phyloP scores from a whole-genome alignment of 2,113 vertebrate genomes.

The Lampris megalopsis region DNA sequence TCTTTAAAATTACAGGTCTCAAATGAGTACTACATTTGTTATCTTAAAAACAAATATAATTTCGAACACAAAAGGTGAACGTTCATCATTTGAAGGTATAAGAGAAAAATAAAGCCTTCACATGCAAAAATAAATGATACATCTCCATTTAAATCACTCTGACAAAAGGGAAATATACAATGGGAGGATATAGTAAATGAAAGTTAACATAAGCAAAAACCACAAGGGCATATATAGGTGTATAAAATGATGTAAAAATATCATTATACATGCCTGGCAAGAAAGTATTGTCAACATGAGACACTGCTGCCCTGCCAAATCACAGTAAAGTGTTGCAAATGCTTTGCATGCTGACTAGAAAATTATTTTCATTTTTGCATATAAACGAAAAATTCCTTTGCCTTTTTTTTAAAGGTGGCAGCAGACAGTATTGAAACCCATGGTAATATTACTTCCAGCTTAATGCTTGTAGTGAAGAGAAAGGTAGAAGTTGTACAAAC shows the following conservation, averaged over 20 bases:
- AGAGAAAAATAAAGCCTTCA: slow-evolving; percentile 13
- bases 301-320: not conserved
- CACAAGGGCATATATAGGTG: not conserved
- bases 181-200: slow-evolving; percentile 1
- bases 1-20: slow-evolving; percentile 4
- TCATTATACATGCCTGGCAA: slow-evolving; percentile 18
- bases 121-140: slow-evolving; percentile 29
- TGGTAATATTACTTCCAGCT: not conserved
- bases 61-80: slow-evolving; percentile 25
- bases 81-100: slow-evolving; percentile 7
- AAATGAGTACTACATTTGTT: slow-evolving; percentile 7
- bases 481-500: not conserved
- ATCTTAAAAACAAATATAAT: slow-evolving; percentile 40
- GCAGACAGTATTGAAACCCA: not conserved
- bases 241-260: not conserved
- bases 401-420: too few relatives aligned
- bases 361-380: too few relatives aligned
- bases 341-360: not conserved
- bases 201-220: slow-evolving; percentile 7
- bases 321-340: not conserved
- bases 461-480: not conserved
- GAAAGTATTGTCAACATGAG: not conserved
- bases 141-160: slow-evolving; percentile 31
- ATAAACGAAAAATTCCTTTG: too few relatives aligned
- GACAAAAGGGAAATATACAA: slow-evolving; percentile 34